Percentiles rank a stretch among this genome's conserved stretches.
phyloP scores from a whole-genome alignment of 2,113 vertebrate genomes.

The Phyllostomus discolor region DNA sequence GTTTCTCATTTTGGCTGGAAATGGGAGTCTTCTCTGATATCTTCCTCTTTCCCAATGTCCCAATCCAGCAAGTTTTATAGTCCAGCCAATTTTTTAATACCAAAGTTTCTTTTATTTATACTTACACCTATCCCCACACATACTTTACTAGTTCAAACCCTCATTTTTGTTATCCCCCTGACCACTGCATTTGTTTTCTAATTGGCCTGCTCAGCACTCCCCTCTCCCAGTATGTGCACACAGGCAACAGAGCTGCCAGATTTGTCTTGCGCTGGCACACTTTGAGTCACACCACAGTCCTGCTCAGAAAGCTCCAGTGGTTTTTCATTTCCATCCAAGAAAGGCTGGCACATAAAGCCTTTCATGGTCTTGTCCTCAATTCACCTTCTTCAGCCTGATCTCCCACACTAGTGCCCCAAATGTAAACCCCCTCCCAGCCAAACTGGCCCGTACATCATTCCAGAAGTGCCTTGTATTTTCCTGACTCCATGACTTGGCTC shows the following conservation, averaged over 20 bases:
- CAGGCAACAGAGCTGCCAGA: not conserved
- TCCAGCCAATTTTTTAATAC: not conserved
- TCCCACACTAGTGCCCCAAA: not conserved
- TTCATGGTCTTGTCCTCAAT: not conserved
- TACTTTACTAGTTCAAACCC: not conserved
- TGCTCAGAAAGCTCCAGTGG: constrained; percentile 19
- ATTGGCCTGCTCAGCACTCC: not conserved
- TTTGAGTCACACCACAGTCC: not conserved
- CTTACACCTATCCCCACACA: not conserved
- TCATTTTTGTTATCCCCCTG: not conserved
- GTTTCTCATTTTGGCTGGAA: not conserved
- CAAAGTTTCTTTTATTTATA: not conserved
- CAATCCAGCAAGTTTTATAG: not conserved
- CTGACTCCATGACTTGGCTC: not conserved
- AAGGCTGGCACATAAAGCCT: not conserved
- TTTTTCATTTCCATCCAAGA: constrained; percentile 16
- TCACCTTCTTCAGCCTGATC: not conserved
- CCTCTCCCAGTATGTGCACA: not conserved
- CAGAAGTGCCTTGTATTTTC: not conserved
- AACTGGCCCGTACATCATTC: not conserved
- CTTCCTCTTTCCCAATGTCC: not conserved
- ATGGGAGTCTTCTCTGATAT: not conserved
- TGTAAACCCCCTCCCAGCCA: not conserved
- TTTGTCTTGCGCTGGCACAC: not conserved
- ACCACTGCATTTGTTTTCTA: not conserved